These are phyloP conservation scores for Manacus vitellinus DNA, from an alignment of 2,113 vertebrate species.

Conservation along the genomic window DNA sequence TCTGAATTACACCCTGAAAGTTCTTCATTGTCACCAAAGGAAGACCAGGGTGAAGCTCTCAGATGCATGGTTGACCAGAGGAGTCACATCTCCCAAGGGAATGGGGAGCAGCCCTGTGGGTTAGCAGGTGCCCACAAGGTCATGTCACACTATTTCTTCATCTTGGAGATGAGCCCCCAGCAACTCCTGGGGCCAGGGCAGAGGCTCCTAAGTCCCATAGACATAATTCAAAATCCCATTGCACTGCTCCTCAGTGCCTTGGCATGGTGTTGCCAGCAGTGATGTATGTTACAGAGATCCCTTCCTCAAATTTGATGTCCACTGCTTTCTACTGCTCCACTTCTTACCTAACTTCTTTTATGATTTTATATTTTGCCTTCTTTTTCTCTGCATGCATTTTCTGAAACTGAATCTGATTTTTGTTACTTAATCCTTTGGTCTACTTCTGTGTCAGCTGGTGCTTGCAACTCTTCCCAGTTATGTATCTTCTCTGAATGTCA, in stretches of 20 bases:
- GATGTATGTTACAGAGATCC: neutral
- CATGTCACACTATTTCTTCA: neutral
- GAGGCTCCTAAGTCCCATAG: neutral
- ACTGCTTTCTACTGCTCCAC: neutral
- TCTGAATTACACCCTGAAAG: neutral
- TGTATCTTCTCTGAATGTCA: slow-evolving; percentile 25
- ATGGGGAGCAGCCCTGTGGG: rapidly evolving
- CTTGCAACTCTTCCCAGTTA: slow-evolving; percentile 29
- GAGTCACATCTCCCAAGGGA: neutral
- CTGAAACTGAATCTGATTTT: slow-evolving; percentile 24
- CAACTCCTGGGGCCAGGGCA: neutral
- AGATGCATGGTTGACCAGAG: neutral
- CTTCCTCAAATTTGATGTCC: neutral
- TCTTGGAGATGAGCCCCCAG: neutral
- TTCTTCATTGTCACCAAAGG: neutral
- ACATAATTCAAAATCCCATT: neutral
- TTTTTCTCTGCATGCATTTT: neutral
- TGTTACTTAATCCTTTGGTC: neutral
- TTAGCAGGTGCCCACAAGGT: neutral
- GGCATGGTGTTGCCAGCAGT: neutral
- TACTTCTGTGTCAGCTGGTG: slow-evolving; percentile 14
- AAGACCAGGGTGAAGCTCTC: neutral
- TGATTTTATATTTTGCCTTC: neutral
- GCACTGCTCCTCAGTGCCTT: neutral
- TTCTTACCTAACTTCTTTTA: neutral